phyloP scores from a whole-genome alignment of 2,113 vertebrate species.

The Pluvianellus socialis region DNA sequence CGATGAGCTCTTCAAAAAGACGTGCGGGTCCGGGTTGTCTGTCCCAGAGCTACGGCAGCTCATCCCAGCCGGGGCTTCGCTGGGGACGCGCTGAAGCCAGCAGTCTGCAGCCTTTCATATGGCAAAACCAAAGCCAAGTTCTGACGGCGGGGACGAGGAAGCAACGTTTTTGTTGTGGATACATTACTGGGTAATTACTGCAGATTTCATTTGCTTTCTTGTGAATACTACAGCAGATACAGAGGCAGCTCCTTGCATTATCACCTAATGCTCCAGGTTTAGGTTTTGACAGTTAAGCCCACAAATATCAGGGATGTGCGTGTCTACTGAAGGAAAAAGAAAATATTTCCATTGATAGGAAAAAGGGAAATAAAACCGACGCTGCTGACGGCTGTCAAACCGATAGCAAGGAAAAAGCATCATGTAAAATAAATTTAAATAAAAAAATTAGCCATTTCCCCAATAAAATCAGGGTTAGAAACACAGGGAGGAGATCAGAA shows the following conservation, averaged over 20 bases:
- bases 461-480: not conserved
- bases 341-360: not conserved
- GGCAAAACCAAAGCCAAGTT: not conserved
- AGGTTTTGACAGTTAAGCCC: not conserved
- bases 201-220: not conserved
- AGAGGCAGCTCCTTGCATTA: not conserved
- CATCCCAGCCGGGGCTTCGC: conserved; percentile 11
- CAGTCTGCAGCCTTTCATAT: conserved; percentile 7
- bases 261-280: not conserved
- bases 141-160: not conserved
- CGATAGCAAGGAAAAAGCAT: not conserved
- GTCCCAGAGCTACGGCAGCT: conserved; percentile 27
- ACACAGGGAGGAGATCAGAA: not conserved
- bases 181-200: conserved; percentile 3
- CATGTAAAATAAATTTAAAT: not conserved
- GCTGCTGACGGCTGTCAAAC: not conserved
- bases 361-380: not conserved
- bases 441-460: not conserved
- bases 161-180: conserved; percentile 24
- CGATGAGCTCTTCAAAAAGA: conserved; percentile 63
- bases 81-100: not conserved
- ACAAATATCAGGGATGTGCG: not conserved
- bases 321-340: not conserved
- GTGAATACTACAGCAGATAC: not conserved
- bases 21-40: conserved; percentile 33